These are phyloP conservation scores for Tetragonisca angustula DNA, from an alignment of 2,888 invertebrate genomes.

Conservation along the genomic window DNA sequence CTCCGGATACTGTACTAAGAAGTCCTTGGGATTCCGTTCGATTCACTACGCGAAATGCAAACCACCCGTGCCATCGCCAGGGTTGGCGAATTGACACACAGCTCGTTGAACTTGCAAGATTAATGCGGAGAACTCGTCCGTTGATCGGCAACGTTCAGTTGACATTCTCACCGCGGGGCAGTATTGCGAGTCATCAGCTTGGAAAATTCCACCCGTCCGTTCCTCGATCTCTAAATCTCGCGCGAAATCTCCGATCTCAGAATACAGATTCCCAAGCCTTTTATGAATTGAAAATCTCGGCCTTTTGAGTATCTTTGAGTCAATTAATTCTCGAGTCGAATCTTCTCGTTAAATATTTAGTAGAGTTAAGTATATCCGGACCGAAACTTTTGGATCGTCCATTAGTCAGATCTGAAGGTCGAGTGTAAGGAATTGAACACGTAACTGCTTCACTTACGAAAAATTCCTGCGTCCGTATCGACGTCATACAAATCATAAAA, in stretches of 20 bases:
- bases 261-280: neutral
- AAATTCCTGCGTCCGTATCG: too few relatives aligned
- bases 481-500: too few relatives aligned
- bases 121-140: conserved; percentile 32
- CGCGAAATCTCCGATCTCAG: neutral
- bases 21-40: conserved; percentile 53
- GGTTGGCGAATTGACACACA: conserved; percentile 25
- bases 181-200: neutral
- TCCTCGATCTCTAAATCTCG: neutral
- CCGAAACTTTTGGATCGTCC: neutral
- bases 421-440: neutral
- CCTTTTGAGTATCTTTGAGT: neutral
- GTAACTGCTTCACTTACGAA: neutral
- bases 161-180: conserved; percentile 1
- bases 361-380: neutral
- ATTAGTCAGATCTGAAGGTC: neutral
- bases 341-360: neutral
- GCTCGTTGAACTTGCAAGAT: conserved; percentile 43
- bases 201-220: conserved; percentile 19
- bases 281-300: neutral
- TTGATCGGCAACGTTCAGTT: conserved; percentile 10
- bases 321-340: neutral
- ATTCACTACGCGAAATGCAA: conserved; percentile 47
- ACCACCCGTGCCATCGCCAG: conserved; percentile 18
- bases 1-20: conserved; percentile 44